Percentiles rank a stretch among this genome's conserved stretches.
phyloP scores from a whole-genome alignment of 2,888 invertebrate species.

The Lithosia quadra region DNA sequence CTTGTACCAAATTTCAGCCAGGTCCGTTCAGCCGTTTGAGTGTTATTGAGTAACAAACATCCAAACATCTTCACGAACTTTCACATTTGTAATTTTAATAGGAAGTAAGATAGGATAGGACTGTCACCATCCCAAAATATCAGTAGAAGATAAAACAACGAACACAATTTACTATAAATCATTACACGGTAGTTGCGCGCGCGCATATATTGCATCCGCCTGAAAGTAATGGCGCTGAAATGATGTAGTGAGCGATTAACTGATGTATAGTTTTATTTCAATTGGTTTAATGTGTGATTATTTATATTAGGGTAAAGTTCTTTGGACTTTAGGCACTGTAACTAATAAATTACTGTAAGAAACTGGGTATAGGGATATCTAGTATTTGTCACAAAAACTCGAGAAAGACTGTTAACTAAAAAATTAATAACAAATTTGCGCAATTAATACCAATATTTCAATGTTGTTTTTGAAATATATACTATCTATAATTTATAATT shows the following conservation, averaged over 20 bases:
- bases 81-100: neutral
- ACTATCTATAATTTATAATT: neutral
- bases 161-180: conserved; percentile 16
- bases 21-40: neutral
- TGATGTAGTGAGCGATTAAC: conserved; percentile 17
- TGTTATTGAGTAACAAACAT: no score
- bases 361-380: no score
- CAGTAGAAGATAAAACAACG: conserved; percentile 8
- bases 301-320: no score
- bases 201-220: neutral
- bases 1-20: no score
- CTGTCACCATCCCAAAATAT: conserved; percentile 10
- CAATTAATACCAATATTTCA: no score
- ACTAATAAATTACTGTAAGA: no score
- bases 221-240: conserved; percentile 19
- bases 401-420: no score
- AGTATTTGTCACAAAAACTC: no score
- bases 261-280: conserved; percentile 12
- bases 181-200: conserved; percentile 12
- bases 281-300: conserved; percentile 10
- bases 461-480: no score
- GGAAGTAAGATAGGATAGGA: neutral
- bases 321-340: no score
- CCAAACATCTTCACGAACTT: no score
- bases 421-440: no score